These are phyloP conservation scores for Hybognathus amarus DNA, from an alignment of 2,797 vertebrate species.

Conservation along the genomic window DNA sequence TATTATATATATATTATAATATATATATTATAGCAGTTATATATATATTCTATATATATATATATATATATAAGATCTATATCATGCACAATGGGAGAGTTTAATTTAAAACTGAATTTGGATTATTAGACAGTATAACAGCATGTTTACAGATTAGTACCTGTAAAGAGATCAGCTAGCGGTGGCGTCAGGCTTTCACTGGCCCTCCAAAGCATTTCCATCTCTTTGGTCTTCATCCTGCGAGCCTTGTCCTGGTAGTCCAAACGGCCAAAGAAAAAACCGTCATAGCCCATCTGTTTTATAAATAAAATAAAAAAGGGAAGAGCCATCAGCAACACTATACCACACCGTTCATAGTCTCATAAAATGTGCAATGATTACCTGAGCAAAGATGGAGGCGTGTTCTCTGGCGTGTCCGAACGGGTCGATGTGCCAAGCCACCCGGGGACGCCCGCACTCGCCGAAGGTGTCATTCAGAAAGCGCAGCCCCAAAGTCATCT, in stretches of 20 bases:
- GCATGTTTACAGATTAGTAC: slow-evolving; percentile 64
- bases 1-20: no score
- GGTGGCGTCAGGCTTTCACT: slow-evolving; percentile 81
- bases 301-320: background rate
- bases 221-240: slow-evolving; percentile 70
- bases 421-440: slow-evolving; percentile 95
- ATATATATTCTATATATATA: no score
- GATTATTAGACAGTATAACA: background rate
- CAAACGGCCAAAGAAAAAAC: slow-evolving; percentile 89
- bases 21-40: no score
- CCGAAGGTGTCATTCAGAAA: slow-evolving; percentile 89
- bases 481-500: slow-evolving; percentile 87
- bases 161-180: slow-evolving; percentile 87
- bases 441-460: slow-evolving; percentile 79
- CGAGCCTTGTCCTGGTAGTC: slow-evolving; percentile 87
- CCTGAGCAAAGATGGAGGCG: slow-evolving; percentile 93
- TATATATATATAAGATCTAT: no score
- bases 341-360: background rate
- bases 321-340: background rate
- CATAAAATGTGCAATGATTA: slow-evolving; percentile 50
- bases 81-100: background rate
- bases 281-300: slow-evolving; percentile 90
- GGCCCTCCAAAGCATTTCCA: slow-evolving; percentile 91
- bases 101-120: background rate
- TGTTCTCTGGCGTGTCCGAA: slow-evolving; percentile 92